These are phyloP conservation scores for Pseudoips prasinana DNA, from an alignment of 2,888 invertebrate genomes.

Conservation along the genomic window DNA sequence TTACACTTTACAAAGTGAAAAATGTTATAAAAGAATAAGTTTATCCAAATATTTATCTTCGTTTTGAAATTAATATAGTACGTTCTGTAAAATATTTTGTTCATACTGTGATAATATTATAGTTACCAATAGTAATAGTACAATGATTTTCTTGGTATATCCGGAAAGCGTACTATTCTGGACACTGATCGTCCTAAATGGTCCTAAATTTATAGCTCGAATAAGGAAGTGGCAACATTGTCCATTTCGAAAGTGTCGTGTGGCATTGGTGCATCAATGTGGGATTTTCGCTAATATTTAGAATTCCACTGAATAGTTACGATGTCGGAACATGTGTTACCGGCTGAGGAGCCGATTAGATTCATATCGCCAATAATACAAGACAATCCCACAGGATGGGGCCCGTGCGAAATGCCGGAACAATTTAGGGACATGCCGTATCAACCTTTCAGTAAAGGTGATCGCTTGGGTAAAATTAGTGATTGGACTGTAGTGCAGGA, in stretches of 20 bases:
- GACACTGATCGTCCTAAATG: too few species aligned
- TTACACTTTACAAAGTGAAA: too few species aligned
- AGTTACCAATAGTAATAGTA: too few species aligned
- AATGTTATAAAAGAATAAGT: too few species aligned
- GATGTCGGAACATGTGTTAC: conserved; percentile 77
- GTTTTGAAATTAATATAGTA: too few species aligned
- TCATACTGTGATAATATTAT: too few species aligned
- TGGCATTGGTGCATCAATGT: conserved; percentile 49
- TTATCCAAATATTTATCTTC: too few species aligned
- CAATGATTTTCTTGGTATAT: too few species aligned
- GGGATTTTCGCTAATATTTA: conserved; percentile 26
- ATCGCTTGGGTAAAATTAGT: conserved; percentile 98
- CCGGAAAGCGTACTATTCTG: too few species aligned
- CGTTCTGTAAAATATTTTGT: too few species aligned
- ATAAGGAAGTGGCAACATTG: too few species aligned
- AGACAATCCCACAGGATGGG: conserved; percentile 97
- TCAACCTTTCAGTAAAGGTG: conserved; percentile 99
- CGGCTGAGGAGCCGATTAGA: conserved; percentile 83
- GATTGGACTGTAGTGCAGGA: conserved; percentile 99
- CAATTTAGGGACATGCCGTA: conserved; percentile 98
- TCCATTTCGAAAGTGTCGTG: conserved; percentile 49
- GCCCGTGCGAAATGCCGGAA: conserved; percentile 96
- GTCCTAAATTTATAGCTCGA: too few species aligned
- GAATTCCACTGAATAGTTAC: conserved; percentile 28
- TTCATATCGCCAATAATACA: conserved; percentile 89